Conservation (phyloP, 2,797 vertebrate genomes). For the Harpagifer antarcticus region DNA sequence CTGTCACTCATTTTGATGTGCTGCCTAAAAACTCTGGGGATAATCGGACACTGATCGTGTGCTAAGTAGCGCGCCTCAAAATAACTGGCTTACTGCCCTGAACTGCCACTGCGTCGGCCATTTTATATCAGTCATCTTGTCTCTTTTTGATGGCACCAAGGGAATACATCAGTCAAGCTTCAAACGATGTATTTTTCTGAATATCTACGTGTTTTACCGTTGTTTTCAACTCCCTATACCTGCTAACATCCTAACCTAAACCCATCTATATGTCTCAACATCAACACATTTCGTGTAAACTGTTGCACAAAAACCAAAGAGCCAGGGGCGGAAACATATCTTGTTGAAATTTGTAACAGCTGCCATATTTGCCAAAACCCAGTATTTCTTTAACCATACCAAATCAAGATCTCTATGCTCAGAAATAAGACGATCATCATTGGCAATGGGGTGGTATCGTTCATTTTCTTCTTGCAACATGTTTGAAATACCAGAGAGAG, state of each 20-base stretch:
- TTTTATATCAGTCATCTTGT: neutral
- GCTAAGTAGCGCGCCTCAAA: neutral
- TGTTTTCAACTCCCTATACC: too few relatives aligned
- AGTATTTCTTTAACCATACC: neutral
- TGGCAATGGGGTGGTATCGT: too few relatives aligned
- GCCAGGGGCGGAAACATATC: neutral
- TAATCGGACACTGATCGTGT: neutral
- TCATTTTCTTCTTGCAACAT: neutral
- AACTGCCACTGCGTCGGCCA: neutral
- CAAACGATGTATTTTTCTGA: too few relatives aligned
- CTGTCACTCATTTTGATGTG: conserved; percentile 10
- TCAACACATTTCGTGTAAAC: neutral
- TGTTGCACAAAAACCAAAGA: neutral
- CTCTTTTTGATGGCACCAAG: neutral
- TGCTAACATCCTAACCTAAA: too few relatives aligned
- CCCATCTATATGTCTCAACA: too few relatives aligned
- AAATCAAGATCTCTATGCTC: neutral
- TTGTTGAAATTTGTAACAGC: too few relatives aligned
- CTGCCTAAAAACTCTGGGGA: neutral
- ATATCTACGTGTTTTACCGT: too few relatives aligned
- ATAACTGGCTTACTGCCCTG: neutral
- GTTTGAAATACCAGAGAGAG: neutral
- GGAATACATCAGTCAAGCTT: too few relatives aligned
- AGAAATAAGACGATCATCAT: neutral
- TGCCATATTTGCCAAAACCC: too few relatives aligned